phyloP scores from a whole-genome alignment of 2,888 invertebrate genomes.

The Pycnomerus fuliginosus region DNA sequence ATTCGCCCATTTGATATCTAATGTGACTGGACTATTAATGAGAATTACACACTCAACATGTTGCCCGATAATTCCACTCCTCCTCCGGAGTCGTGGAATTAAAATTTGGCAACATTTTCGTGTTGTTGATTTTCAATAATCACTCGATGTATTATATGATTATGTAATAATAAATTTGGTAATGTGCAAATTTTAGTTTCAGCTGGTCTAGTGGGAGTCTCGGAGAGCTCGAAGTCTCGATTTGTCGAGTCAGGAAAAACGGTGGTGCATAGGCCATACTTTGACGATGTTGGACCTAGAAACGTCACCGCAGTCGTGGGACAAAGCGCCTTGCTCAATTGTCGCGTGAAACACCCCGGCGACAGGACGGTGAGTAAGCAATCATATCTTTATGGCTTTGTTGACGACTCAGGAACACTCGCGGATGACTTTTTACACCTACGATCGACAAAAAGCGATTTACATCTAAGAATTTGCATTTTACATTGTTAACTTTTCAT shows the following conservation, averaged over 20 bases:
- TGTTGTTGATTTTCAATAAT: too few relatives aligned
- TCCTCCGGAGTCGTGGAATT: too few relatives aligned
- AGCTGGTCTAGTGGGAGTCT: conserved; percentile 18
- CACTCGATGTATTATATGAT: too few relatives aligned
- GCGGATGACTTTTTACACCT: conserved; percentile 7
- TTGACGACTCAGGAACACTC: conserved; percentile 15
- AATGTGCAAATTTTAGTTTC: conserved; percentile 18
- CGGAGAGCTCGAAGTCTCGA: conserved; percentile 28
- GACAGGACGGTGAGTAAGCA: conserved; percentile 74
- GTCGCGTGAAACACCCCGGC: conserved; percentile 83
- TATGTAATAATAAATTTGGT: not conserved
- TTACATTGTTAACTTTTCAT: too few relatives aligned
- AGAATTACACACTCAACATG: too few relatives aligned
- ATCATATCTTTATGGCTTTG: conserved; percentile 28
- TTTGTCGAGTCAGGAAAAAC: conserved; percentile 29
- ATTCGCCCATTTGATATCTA: too few relatives aligned
- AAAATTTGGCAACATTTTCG: too few relatives aligned
- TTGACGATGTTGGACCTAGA: conserved; percentile 79
- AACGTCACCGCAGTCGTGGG: conserved; percentile 85
- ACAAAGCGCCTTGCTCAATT: conserved; percentile 75
- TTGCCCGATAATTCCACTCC: too few relatives aligned
- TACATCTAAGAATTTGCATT: too few relatives aligned
- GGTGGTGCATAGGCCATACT: conserved; percentile 63
- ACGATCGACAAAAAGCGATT: too few relatives aligned
- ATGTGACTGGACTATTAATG: too few relatives aligned